Percentiles rank a stretch among this genome's conserved stretches.
Evolutionary conservation across 2,888 invertebrate species (phyloP).

Genomic region (Lasioglossum marginatum): DNA sequence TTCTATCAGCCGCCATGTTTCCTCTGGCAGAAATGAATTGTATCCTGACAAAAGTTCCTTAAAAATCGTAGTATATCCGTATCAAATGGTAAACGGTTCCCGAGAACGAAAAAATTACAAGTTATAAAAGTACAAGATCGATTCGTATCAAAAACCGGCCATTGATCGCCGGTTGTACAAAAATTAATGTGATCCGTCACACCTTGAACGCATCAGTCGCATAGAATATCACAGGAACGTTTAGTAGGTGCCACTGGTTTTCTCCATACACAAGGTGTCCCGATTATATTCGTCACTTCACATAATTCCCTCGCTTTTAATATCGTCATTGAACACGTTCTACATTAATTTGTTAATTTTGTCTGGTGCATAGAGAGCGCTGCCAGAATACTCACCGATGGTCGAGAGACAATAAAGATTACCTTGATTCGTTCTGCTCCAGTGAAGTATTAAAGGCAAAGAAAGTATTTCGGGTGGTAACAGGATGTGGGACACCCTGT

Average conservation of each 20-base stretch:
- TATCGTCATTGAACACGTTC: not conserved
- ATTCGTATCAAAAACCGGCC: slow-evolving; percentile 44
- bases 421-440: not conserved
- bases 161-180: slow-evolving; percentile 46
- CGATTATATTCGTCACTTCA: not conserved
- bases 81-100: slow-evolving; percentile 47
- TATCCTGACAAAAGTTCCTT: slow-evolving; percentile 14
- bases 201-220: slow-evolving; percentile 61
- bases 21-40: not conserved
- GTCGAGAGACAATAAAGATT: not conserved
- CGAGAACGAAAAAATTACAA: slow-evolving; percentile 38
- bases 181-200: slow-evolving; percentile 46
- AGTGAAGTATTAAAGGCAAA: not conserved
- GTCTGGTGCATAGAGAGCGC: not conserved
- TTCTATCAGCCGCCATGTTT: not conserved
- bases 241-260: slow-evolving; percentile 55
- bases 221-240: slow-evolving; percentile 68
- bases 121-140: slow-evolving; percentile 54
- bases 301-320: not conserved
- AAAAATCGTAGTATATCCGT: slow-evolving; percentile 43
- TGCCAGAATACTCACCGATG: not conserved
- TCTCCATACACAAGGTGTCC: slow-evolving; percentile 13
- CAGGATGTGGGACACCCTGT: not conserved
- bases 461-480: not conserved
- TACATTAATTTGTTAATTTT: not conserved